A percentile compares a stretch with the other conserved stretches of the same genome.
phyloP scores from a whole-genome alignment of 37 sponge, comb jelly and placozoan species.

The Lycopodina hypogea region DNA sequence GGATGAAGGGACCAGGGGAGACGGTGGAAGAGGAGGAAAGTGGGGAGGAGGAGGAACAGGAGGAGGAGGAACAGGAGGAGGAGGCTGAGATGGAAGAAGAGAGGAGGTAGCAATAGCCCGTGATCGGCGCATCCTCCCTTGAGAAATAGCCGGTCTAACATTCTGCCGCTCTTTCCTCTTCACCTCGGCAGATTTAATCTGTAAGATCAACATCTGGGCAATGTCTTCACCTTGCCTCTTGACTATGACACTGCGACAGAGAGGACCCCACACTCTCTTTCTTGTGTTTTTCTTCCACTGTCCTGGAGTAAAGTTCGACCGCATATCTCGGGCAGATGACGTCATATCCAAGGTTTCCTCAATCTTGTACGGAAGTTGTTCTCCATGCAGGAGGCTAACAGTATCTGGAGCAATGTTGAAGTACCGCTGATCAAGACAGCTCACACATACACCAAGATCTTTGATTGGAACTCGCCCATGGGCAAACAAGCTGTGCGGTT shows the following conservation, averaged over 20 bases:
- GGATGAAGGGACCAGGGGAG: background rate
- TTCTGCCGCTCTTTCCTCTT: background rate
- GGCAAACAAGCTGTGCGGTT: background rate
- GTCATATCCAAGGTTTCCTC: background rate
- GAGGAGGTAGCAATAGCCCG: background rate
- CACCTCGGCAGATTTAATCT: slow-evolving; percentile 5
- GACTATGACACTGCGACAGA: slow-evolving; percentile 8
- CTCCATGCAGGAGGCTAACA: background rate
- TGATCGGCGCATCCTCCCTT: background rate
- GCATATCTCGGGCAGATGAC: background rate
- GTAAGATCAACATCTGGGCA: background rate
- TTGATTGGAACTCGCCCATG: background rate
- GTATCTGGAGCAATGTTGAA: background rate
- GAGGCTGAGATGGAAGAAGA: background rate
- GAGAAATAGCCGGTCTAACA: background rate
- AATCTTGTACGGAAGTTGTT: background rate
- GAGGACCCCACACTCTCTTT: slow-evolving; percentile 2
- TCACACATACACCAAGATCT: background rate
- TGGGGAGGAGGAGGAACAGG: background rate
- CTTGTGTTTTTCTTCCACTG: background rate
- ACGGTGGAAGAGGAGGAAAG: background rate
- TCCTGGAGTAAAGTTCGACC: background rate
- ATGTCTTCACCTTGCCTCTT: background rate
- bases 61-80: background rate
- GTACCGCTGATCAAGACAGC: background rate